Evolutionary conservation across 1,140 invertebrate genomes (phyloP), one percentile per base, ranked within the genome.

Genomic region (Listronotus bonariensis): DNA sequence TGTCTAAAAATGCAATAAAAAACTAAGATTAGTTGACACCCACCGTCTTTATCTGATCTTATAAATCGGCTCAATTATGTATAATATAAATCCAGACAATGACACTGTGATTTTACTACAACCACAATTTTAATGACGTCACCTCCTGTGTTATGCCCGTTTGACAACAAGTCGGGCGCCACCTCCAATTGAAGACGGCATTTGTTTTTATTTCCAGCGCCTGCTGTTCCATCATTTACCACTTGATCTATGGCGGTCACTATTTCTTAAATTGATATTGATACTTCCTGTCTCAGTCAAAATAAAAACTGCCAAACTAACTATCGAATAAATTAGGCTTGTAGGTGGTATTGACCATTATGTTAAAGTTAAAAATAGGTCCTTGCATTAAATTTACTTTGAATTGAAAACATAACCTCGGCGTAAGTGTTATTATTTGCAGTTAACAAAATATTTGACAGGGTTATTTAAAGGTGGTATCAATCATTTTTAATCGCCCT

Each of bases 151-250:
- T 45, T 40, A 55, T 11, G 64, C 57, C 40, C 57, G 55, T 59
- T 69, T 65, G 67, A 73, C 72, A 73, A 73, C 69, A 73, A 63
- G 69, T 69, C 67, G 71, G 72, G 72, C 72, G 72, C 72, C 72
- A 73, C 69, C 69, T 71, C n/a, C 72, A 73, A 73, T 73, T 73
- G 72, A 72, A 5, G 42, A 45, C 65, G 65, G 68, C 70, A 68
- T 71, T 68, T 68, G 68, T 70, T 69, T 69, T 73, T 71, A 69
- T 73, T 64, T 72, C 66, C 64, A 73, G 65, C 68, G 66, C 70
- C 64, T 67, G 68, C 65, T 36, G 11, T 59, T 46, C 26, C 68
- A 68, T 61, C 71, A 74, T 74, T 74, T 74, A 74, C 70, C 68
- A 48, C 45, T 48, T 48, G 45, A 48, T 48, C 18, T 48, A 48